Conservation (phyloP, 2,797 vertebrate genomes). For the Pristis pectinata region DNA sequence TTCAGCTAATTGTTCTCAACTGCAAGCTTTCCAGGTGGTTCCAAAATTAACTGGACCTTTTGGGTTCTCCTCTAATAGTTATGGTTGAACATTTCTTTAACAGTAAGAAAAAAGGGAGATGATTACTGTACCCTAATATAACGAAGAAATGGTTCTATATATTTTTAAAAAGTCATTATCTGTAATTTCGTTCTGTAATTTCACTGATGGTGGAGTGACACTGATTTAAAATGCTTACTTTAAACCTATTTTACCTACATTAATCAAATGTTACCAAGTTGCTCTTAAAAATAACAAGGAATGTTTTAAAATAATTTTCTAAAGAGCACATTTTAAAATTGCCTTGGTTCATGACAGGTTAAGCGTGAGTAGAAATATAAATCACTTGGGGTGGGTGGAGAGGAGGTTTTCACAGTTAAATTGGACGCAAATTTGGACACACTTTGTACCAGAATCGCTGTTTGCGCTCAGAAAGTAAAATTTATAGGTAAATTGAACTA, state of each 20-base stretch:
- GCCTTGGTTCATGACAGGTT: background rate
- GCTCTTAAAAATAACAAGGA: background rate
- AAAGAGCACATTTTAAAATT: background rate
- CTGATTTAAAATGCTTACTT: background rate
- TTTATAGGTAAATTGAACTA: background rate
- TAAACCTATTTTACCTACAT: background rate
- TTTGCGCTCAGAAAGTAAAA: background rate
- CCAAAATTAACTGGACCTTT: background rate
- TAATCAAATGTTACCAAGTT: background rate
- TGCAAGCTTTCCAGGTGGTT: background rate
- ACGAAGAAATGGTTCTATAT: background rate
- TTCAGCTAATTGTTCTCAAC: background rate
- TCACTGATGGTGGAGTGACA: background rate
- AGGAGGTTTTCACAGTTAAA: too few relatives aligned
- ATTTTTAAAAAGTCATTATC: background rate
- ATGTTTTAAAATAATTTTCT: background rate
- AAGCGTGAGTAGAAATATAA: background rate
- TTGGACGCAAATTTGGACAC: background rate
- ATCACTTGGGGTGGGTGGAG: background rate
- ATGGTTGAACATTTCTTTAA: background rate
- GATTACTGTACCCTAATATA: background rate
- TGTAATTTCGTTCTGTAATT: background rate
- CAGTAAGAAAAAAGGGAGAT: too few relatives aligned
- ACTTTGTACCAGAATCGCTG: background rate
- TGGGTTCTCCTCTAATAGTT: background rate